Conservation (phyloP, 2,797 vertebrate species). For the Leptatherina wallacei region DNA sequence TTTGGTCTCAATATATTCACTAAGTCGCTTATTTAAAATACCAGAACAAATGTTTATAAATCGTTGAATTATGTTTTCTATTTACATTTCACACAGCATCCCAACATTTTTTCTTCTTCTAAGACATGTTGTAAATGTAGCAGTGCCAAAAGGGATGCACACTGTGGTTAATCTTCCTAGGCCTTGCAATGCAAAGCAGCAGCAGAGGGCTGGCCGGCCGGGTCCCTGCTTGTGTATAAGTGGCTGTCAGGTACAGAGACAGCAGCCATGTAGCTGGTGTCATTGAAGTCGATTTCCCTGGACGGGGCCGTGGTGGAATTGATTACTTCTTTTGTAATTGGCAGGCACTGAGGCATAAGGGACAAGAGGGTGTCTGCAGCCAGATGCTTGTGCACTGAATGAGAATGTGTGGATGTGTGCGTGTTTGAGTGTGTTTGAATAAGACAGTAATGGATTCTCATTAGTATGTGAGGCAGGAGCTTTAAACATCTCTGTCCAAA, state of each 20-base stretch:
- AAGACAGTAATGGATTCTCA: constrained; percentile 75
- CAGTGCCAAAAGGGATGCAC: constrained; percentile 11
- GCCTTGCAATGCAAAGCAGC: constrained; percentile 31
- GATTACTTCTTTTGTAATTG: constrained; percentile 84
- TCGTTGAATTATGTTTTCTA: too few relatives aligned
- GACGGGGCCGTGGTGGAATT: constrained; percentile 72
- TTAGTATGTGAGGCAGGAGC: constrained; percentile 76
- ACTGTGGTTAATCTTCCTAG: constrained; percentile 6
- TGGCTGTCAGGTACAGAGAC: constrained; percentile 74
- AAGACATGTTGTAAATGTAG: constrained; percentile 6
- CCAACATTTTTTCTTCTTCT: background rate
- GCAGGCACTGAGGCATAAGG: constrained; percentile 77
- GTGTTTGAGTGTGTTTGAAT: constrained; percentile 39
- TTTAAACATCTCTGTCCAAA: constrained; percentile 79
- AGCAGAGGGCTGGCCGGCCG: constrained; percentile 34
- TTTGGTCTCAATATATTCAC: too few relatives aligned
- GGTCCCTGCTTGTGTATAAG: constrained; percentile 49
- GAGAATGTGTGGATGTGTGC: constrained; percentile 57
- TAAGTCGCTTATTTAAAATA: too few relatives aligned
- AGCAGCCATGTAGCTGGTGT: constrained; percentile 67
- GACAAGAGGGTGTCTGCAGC: constrained; percentile 71
- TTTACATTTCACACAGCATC: too few relatives aligned
- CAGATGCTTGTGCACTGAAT: constrained; percentile 75
- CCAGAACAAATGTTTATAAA: too few relatives aligned
- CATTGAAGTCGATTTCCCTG: constrained; percentile 79